A percentile compares a stretch with the other conserved stretches of the same genome.
These are phyloP conservation scores for Cyaniris semiargus DNA, from an alignment of 2,888 invertebrate species.

Conservation along the genomic window DNA sequence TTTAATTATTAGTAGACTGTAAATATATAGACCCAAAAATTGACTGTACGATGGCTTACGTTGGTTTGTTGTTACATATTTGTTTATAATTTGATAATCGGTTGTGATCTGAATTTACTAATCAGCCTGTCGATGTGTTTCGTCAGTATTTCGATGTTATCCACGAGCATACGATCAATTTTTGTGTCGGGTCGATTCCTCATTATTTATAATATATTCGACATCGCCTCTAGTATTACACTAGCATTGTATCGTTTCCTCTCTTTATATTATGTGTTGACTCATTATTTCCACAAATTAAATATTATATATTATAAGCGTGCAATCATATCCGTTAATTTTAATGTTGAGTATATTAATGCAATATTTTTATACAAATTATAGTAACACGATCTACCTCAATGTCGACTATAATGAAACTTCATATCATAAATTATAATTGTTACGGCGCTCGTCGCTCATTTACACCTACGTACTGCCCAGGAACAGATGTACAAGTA, in stretches of 20 bases:
- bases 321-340: conserved; percentile 60
- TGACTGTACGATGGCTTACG: conserved; percentile 49
- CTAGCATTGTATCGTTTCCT: conserved; percentile 25
- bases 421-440: conserved; percentile 36
- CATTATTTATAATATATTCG: conserved; percentile 21
- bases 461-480: conserved; percentile 26
- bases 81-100: conserved; percentile 30
- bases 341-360: conserved; percentile 78
- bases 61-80: conserved; percentile 50
- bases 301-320: conserved; percentile 74
- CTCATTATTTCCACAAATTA: conserved; percentile 70
- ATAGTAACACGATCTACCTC: conserved; percentile 75
- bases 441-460: conserved; percentile 13
- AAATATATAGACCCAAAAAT: conserved; percentile 51
- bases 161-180: conserved; percentile 13
- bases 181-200: neutral
- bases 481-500: conserved; percentile 7
- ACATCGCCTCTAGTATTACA: conserved; percentile 6
- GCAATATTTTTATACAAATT: conserved; percentile 79
- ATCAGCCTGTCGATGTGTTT: neutral
- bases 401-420: conserved; percentile 57
- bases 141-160: conserved; percentile 1
- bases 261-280: conserved; percentile 49
- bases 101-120: conserved; percentile 35
- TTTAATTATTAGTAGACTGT: conserved; percentile 49